phyloP scores from a whole-genome alignment of 2,888 invertebrate genomes.

The Glyphotaelius pellucidus region DNA sequence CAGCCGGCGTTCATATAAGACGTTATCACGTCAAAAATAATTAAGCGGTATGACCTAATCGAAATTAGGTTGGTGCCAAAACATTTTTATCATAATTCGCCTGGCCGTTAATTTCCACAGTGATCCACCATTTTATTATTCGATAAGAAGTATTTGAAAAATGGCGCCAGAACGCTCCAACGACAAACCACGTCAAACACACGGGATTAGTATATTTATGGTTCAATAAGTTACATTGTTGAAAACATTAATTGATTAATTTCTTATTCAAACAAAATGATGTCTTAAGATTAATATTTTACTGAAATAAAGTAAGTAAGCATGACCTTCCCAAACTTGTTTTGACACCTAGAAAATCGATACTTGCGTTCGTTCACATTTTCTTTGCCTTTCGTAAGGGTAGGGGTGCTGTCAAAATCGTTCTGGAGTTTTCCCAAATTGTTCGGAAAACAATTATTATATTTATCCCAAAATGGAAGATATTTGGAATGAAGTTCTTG shows the following conservation, averaged over 20 bases:
- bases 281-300: background rate
- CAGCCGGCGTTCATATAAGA: too few species aligned
- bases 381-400: constrained; percentile 1
- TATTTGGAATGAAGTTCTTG: constrained; percentile 62
- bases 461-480: constrained; percentile 59
- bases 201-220: too few species aligned
- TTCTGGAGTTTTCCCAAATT: background rate
- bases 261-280: background rate
- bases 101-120: background rate
- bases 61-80: background rate
- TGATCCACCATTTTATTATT: background rate
- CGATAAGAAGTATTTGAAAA: constrained; percentile 17
- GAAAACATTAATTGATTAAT: background rate
- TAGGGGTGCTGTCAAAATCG: constrained; percentile 44
- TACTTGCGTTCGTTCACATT: constrained; percentile 34
- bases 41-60: too few species aligned
- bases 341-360: constrained; percentile 62
- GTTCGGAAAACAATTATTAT: background rate
- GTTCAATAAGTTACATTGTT: background rate
- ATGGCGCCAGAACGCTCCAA: constrained; percentile 27
- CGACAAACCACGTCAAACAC: constrained; percentile 40
- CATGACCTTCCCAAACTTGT: constrained; percentile 47
- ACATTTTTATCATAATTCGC: background rate
- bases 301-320: background rate
- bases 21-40: too few species aligned